These are phyloP conservation scores for Gephyroberyx darwinii DNA, from an alignment of 2,797 vertebrate species.

Conservation along the genomic window DNA sequence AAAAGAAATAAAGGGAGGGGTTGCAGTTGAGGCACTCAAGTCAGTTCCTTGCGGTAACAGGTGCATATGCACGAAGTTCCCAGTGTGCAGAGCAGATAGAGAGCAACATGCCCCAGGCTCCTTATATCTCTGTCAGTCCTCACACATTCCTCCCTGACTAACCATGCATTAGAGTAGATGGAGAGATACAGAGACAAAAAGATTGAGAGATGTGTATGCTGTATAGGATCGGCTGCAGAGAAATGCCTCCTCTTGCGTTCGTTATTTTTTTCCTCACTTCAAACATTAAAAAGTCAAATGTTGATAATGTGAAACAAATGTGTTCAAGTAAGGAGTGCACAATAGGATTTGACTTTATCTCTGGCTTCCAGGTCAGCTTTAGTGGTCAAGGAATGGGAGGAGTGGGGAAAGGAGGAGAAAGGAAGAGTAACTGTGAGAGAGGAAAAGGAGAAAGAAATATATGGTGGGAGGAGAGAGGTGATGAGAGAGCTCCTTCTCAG, in stretches of 20 bases:
- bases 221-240: slow-evolving; percentile 22
- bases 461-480: slow-evolving; percentile 57
- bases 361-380: background rate
- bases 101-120: slow-evolving; percentile 36
- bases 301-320: background rate
- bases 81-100: slow-evolving; percentile 23
- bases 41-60: slow-evolving; percentile 44
- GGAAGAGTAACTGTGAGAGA: slow-evolving; percentile 50
- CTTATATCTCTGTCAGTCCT: slow-evolving; percentile 50
- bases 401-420: slow-evolving; percentile 55
- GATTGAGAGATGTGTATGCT: slow-evolving; percentile 44
- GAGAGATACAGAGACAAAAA: slow-evolving; percentile 45
- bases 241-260: background rate
- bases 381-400: slow-evolving; percentile 17
- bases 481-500: slow-evolving; percentile 64
- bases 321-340: background rate
- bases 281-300: too few species aligned
- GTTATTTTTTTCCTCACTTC: slow-evolving; percentile 1
- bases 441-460: slow-evolving; percentile 33
- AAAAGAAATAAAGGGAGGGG: background rate
- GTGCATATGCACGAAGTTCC: slow-evolving; percentile 41
- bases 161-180: slow-evolving; percentile 38
- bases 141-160: slow-evolving; percentile 68
- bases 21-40: background rate
- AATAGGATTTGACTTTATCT: background rate